Percentiles rank a stretch among this genome's conserved stretches.
These are phyloP conservation scores for Oxyura jamaicensis DNA, from an alignment of 2,113 vertebrate species.

Conservation along the genomic window DNA sequence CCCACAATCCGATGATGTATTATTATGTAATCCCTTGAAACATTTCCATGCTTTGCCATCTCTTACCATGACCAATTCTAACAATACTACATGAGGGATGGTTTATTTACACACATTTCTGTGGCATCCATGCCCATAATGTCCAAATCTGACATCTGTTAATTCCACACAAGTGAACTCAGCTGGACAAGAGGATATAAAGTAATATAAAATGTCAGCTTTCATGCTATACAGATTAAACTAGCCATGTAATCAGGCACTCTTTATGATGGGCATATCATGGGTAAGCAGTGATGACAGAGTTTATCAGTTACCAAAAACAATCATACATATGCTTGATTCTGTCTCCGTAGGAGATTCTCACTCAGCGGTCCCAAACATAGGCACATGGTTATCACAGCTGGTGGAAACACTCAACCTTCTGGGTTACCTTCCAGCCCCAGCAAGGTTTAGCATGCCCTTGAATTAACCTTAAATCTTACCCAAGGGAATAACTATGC, in stretches of 20 bases:
- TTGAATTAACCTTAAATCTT: constrained; percentile 25
- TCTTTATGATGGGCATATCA: constrained; percentile 1
- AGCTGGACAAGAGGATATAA: constrained; percentile 18
- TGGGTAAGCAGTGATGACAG: constrained; percentile 14
- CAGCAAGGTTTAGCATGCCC: background rate
- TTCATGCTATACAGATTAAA: background rate
- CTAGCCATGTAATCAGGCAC: constrained; percentile 6
- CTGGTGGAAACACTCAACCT: background rate
- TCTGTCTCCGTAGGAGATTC: background rate
- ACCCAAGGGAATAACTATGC: background rate
- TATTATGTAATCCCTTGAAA: background rate
- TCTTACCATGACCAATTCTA: background rate
- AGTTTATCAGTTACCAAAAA: constrained; percentile 18
- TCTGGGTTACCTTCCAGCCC: background rate
- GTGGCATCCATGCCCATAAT: background rate
- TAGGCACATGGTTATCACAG: background rate
- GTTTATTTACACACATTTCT: background rate
- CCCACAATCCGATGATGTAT: background rate
- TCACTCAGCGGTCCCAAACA: background rate
- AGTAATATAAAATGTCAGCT: constrained; percentile 33
- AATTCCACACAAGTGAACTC: constrained; percentile 44
- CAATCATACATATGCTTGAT: background rate
- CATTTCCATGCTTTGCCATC: background rate
- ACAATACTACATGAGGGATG: background rate
- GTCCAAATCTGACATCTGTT: constrained; percentile 18